Evolutionary conservation across 2,113 vertebrate species (phyloP), one percentile per base, ranked within the genome.

Genomic region (Noctilio leporinus): DNA sequence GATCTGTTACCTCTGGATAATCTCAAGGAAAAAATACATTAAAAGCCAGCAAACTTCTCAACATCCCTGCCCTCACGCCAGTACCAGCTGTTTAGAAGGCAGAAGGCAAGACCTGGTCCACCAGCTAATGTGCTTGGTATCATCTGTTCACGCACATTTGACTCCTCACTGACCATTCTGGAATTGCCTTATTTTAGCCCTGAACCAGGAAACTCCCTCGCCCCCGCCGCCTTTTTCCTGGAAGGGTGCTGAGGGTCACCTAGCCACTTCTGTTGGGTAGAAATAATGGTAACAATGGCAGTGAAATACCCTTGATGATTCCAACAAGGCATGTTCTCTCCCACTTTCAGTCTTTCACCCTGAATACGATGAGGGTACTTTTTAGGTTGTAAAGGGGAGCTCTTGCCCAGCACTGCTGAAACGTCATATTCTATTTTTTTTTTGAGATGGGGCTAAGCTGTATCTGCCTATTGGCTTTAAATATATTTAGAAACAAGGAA

Each of bases 21-120:
- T 93, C 38, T 70, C 51, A 83, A 85, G 59, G 30, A 62, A 72
- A 92, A 90, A 88, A 40, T 77, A 59, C 76, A 91, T 85, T 69
- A 15, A 93, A 67, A 83, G 55, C 43, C 35, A 87, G 57, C 7
- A 81, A 51, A 57, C 26, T 72, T 92, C 76, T 77, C 62, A 17
- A 72, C 22, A 30, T 1, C 9, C 2, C 5, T 65, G 15, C 22
- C 22, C 20, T n/a, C 28, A 10, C 0, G 2, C 22, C 38, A 24
- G 47, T 1, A 10, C 3, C 26, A 75, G 26, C 45, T 76, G 30
- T 62, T 33, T n/a, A 3, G 33, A 59, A 77, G 40, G 59, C 70
- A 20, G 43, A 26, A 49, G 43, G n/a, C 7, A 24, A 5, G 12
- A 33, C 22, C 35, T 19, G 28, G 40, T 51, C 53, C 14, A 24